Base-by-base conservation (phyloP, 2,797 vertebrate species). In the Acipenser oxyrinchus region DNA sequence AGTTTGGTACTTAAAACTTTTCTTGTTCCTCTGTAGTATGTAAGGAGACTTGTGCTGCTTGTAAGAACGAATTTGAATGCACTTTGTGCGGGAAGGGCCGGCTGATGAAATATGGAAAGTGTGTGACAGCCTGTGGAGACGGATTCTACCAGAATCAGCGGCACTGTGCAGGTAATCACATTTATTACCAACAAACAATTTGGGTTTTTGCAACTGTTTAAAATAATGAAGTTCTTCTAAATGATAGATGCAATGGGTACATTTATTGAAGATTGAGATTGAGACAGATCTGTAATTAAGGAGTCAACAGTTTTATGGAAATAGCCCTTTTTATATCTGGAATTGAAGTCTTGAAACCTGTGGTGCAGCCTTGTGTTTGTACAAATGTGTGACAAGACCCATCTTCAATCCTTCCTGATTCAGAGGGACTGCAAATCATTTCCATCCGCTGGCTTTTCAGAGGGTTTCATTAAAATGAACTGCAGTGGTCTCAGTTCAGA, bases 151-250 rank as follows among this genome's bases (percentile, higher is more conserved):
- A 78, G 76, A 81, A 90, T 69, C 81, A 64, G 69, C 73, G 77
- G 59, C 80, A 80, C 67, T 99, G 96, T 69, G 70, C 74, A 81
- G 83, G 96, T 98, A 89, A 89, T 88, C 83, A 68, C 13, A 37
- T 62, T 62, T 23, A 12, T 58, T 58, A 55, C 52, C 6, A n/a
- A 55, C 52, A 7, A 55, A 55, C 52, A 4, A 55, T 55, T 9
- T 55, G 1, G 52, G 10, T 58, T 58, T 58, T 10, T 49, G 10
- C 60, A 49, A 7, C 52, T 48, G 7, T 23, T n/a, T 37, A 6
- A 37, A 49, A 48, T 63, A 18, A 60, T 10, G 13, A 49, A 52
- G n/a, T 12, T 7, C 51, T 37, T 37, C 23, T 37, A 37, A 37
- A 2, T 37, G 23, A 37, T 37, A 37, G 23, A 53, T 8, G 52